A percentile compares a stretch with the other conserved stretches of the same genome.
phyloP scores from a whole-genome alignment of 2,888 invertebrate genomes.

The Nomada goodeniana region DNA sequence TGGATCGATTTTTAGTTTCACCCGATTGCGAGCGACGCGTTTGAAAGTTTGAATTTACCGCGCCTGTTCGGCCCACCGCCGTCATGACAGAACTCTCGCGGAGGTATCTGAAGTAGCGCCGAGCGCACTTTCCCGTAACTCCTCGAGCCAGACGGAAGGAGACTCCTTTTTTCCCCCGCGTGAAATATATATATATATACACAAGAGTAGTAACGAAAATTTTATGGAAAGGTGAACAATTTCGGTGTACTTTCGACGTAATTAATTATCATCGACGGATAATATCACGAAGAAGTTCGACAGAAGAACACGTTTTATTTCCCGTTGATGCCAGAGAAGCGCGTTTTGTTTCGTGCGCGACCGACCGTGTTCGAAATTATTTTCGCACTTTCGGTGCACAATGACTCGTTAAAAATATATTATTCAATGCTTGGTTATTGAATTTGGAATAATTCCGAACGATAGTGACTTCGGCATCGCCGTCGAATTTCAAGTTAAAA shows the following conservation, averaged over 20 bases:
- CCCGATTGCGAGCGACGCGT: not conserved
- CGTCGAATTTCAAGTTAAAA: slow-evolving; percentile 46
- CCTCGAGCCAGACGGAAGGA: slow-evolving; percentile 9
- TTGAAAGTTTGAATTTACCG: slow-evolving; percentile 47
- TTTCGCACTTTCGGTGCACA: not conserved
- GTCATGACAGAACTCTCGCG: slow-evolving; percentile 38
- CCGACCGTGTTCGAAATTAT: slow-evolving; percentile 9
- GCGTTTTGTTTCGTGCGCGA: not conserved
- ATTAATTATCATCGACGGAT: not conserved
- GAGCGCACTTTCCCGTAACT: slow-evolving; percentile 41
- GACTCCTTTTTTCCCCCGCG: not conserved
- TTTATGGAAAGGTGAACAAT: slow-evolving; percentile 8
- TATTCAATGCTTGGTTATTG: not conserved
- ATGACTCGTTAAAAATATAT: slow-evolving; percentile 10
- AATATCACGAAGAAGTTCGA: not conserved
- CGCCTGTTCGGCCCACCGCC: slow-evolving; percentile 23
- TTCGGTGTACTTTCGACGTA: not conserved
- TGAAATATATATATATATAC: not conserved
- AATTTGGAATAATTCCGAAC: slow-evolving; percentile 18
- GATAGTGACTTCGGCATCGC: slow-evolving; percentile 8
- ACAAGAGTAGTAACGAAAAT: slow-evolving; percentile 1
- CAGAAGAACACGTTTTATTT: not conserved
- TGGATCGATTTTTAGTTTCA: slow-evolving; percentile 23
- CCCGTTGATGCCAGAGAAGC: not conserved
- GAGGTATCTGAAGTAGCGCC: slow-evolving; percentile 19